Evolutionary conservation across 2,797 vertebrate species (phyloP), one percentile per base, ranked within the genome.

Genomic region (Phalloptychus januarius): DNA sequence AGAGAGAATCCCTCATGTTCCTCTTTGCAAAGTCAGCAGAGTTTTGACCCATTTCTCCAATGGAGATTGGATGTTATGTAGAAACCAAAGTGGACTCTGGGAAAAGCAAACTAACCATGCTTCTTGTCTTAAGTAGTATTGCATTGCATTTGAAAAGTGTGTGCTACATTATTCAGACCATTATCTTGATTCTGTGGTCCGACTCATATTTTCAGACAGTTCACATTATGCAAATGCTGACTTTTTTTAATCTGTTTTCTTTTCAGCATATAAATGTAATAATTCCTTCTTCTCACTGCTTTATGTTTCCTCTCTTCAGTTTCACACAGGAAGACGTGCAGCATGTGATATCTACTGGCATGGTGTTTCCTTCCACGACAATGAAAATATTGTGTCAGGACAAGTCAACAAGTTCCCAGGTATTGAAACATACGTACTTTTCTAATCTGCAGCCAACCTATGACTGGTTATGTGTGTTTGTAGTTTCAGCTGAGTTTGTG

Each of bases 321-420:
- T 98, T 82, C 98, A 97, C 0, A 79, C 96, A 38, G 98, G 98
- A 71, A 96, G 98, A 61, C 96, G 98, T 72, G 77, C 96, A 67
- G 96, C 98, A 1, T 99, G 98, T 70, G 98, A 99, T 83, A 98
- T 99, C 94, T 99, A 99, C 48, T 99, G 98, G 98, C 98, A 99
- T 0, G 98, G 97, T 2, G 97, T 98, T 5, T 99, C 98, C 0
- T 99, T 99, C 88, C 98, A 97, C 0, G 98, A 99, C 76, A 98
- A 91, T 23, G 96, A 97, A 79, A 94, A 96, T 78, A 97, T 99
- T 70, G 90, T 96, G 93, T 98, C 96, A 31, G 98, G 98, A 83
- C 97, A 97, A 94, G 98, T 99, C 94, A 99, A 99, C 96, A 99
- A 99, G 95, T 99, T 99, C 78, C 98, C 98, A 97, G 98, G 98